These are phyloP conservation scores for Passer domesticus DNA, from an alignment of 2,113 vertebrate species.

Conservation along the genomic window DNA sequence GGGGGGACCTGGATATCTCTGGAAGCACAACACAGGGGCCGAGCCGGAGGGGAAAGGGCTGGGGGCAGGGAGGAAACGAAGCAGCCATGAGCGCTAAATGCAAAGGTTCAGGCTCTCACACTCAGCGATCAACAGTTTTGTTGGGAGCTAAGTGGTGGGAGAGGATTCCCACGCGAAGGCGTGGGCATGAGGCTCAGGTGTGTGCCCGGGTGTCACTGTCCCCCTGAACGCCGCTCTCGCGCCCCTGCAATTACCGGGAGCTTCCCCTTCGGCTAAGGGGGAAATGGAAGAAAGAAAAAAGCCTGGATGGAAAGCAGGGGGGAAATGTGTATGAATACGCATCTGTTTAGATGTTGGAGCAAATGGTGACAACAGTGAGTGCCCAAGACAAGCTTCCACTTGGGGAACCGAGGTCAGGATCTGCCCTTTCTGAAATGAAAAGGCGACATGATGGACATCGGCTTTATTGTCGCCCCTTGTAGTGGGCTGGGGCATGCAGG, in stretches of 20 bases:
- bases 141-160: background rate
- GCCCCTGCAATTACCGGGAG: background rate
- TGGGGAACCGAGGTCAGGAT: background rate
- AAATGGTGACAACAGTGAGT: background rate
- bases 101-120: background rate
- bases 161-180: background rate
- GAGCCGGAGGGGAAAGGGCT: background rate
- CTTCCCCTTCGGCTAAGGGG: background rate
- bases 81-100: background rate
- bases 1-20: background rate
- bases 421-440: background rate
- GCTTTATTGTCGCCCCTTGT: background rate
- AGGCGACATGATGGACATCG: background rate
- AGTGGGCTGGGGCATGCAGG: background rate
- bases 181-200: background rate
- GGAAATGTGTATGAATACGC: background rate
- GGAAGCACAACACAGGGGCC: background rate
- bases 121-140: slow-evolving; percentile 44
- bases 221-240: background rate
- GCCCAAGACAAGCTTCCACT: background rate
- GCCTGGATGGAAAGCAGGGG: background rate
- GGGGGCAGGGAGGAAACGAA: background rate
- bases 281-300: background rate
- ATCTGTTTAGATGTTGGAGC: background rate
- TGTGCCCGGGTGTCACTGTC: background rate